Evolutionary conservation across 2,797 vertebrate species (phyloP).

Genomic region (Dendrocincla fuliginosa): DNA sequence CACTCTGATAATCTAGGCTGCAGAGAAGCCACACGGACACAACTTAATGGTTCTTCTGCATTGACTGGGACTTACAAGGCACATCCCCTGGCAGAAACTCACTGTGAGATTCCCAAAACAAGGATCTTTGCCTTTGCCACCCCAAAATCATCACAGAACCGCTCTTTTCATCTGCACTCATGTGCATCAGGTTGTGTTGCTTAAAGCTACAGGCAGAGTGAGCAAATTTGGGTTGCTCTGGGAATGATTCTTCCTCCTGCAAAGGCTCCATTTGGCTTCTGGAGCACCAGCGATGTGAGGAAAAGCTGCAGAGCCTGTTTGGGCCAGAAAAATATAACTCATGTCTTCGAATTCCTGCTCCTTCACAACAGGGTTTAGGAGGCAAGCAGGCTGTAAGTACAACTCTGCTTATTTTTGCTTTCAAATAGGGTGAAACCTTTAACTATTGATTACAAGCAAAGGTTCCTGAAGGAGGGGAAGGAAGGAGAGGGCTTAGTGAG

Average conservation of each 20-base stretch:
- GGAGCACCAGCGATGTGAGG: accelerated
- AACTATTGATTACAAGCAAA: background rate
- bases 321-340: background rate
- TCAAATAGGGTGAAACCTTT: background rate
- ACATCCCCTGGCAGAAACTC: background rate
- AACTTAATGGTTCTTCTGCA: background rate
- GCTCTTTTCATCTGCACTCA: background rate
- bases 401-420: background rate
- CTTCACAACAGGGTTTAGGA: background rate
- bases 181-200: background rate
- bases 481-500: background rate
- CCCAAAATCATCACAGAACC: background rate
- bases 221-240: background rate
- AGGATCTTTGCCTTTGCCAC: background rate
- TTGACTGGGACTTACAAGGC: background rate
- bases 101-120: background rate
- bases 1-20: background rate
- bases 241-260: background rate
- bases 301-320: background rate
- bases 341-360: background rate
- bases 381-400: background rate
- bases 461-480: background rate
- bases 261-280: background rate
- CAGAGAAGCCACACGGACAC: background rate
- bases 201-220: background rate